Percentiles rank a stretch among this genome's conserved stretches.
These are phyloP conservation scores for Plecotus auritus DNA, from an alignment of 2,113 vertebrate species.

Conservation along the genomic window DNA sequence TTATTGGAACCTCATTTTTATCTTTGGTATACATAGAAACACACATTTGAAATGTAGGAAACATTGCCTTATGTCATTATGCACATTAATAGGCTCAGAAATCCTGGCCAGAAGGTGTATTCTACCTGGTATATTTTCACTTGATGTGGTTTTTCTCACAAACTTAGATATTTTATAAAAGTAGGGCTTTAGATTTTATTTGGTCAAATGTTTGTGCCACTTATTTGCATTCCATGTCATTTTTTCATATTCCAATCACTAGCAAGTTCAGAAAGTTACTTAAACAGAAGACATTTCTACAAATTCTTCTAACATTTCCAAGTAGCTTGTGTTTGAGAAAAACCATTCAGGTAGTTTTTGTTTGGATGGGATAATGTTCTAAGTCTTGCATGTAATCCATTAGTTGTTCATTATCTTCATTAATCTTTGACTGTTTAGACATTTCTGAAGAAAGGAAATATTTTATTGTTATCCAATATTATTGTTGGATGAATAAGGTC, in stretches of 20 bases:
- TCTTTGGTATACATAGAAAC: background rate
- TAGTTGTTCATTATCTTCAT: conserved; percentile 8
- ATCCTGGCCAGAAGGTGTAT: background rate
- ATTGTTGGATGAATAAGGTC: background rate
- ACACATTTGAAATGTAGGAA: background rate
- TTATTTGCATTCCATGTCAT: background rate
- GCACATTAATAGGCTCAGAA: background rate
- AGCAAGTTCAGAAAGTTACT: background rate
- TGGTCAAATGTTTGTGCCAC: background rate
- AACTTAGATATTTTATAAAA: background rate
- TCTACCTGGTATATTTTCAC: background rate
- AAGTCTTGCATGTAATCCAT: background rate
- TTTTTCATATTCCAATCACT: background rate
- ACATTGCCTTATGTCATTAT: background rate
- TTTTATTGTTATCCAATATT: conserved; percentile 21
- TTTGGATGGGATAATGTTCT: conserved; percentile 24
- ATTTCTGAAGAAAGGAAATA: conserved; percentile 25
- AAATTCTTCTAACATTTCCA: conserved; percentile 10
- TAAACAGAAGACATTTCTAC: background rate
- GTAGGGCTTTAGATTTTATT: background rate
- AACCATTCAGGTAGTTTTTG: background rate
- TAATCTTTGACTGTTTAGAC: conserved; percentile 45
- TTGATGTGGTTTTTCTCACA: background rate
- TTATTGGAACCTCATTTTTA: background rate
- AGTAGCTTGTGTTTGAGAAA: background rate